Evolutionary conservation across 2,797 vertebrate genomes (phyloP), one percentile per base, ranked within the genome.

Genomic region (Sebastes nivosus): DNA sequence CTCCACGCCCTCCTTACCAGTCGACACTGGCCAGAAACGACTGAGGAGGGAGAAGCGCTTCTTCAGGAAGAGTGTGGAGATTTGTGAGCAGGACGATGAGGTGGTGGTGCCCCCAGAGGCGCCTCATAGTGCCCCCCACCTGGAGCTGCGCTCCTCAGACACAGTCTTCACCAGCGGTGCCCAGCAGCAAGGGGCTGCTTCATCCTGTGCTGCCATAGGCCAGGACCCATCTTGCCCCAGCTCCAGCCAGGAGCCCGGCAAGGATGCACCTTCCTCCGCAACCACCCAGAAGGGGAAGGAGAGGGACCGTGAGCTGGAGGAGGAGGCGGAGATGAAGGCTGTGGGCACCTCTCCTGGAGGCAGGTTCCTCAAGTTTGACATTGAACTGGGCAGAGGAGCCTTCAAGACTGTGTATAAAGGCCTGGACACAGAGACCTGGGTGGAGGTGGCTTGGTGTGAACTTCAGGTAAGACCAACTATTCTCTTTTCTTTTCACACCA

Each of bases 361-460:
- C 68, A 95, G 98, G 34, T 99, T 99, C 92, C 95, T 99, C 67
- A 99, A 99, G 77, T 99, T 99, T 81, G 98, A 99, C 89, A 97
- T 99, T 52, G 98, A 99, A 92, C 88, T 99, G 38, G 98, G 98
- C 34, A 95, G 98, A 81, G 98, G 98, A 83, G 98, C 98, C 42
- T 99, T 99, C 89, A 99, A 99, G 91, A 99, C 97, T 0, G 98
- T 99, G 11, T 99, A 97, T 91, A 99, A 99, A 93, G 98, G 98
- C 78, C 94, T 99, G 81, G 98, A 99, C 93, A 97, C 97, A 0
- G 98, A 98, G 83, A 99, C 97, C 0, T 99, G 97, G 97, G 97
- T 99, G 87, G 98, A 99, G 88, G 98, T 99, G 89, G 98, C 98
- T 72, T 99, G 98, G 98, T 98, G 98, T 81, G 98, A 99, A 90